phyloP scores from a whole-genome alignment of 2,888 invertebrate genomes.

The Stomorhina lunata region DNA sequence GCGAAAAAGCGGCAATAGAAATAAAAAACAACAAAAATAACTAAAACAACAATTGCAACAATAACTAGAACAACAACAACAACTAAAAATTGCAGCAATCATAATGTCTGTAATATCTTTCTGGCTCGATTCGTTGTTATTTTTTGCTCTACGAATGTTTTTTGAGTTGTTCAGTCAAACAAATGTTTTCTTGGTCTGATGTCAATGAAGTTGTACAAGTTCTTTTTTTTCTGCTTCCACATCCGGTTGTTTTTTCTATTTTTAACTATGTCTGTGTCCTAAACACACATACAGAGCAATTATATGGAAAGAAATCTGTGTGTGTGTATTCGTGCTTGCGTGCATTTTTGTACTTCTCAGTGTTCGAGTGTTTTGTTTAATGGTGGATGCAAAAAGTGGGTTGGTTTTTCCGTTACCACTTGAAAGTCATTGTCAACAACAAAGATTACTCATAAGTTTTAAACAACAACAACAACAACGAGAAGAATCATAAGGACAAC shows the following conservation, averaged over 20 bases:
- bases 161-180: conserved; percentile 61
- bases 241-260: not conserved
- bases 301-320: not conserved
- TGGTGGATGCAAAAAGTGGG: conserved; percentile 64
- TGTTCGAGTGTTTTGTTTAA: conserved; percentile 61
- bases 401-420: conserved; percentile 64
- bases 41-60: not conserved
- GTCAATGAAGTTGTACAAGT: conserved; percentile 50
- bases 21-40: not conserved
- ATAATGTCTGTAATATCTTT: conserved; percentile 51
- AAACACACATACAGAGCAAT: too few species aligned
- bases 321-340: not conserved
- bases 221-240: not conserved
- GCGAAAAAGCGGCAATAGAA: not conserved
- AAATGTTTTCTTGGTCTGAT: conserved; percentile 58
- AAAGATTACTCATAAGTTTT: conserved; percentile 65
- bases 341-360: conserved; percentile 9
- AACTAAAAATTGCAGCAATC: conserved; percentile 33
- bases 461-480: conserved; percentile 28
- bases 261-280: conserved; percentile 9
- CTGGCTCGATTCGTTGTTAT: conserved; percentile 47
- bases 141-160: conserved; percentile 20
- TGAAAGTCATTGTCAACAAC: conserved; percentile 67
- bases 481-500: not conserved
- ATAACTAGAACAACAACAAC: not conserved